A percentile compares a stretch with the other conserved stretches of the same genome.
Conservation (phyloP, 2,888 invertebrate genomes). For the Caenorhabditis macrosperma region DNA sequence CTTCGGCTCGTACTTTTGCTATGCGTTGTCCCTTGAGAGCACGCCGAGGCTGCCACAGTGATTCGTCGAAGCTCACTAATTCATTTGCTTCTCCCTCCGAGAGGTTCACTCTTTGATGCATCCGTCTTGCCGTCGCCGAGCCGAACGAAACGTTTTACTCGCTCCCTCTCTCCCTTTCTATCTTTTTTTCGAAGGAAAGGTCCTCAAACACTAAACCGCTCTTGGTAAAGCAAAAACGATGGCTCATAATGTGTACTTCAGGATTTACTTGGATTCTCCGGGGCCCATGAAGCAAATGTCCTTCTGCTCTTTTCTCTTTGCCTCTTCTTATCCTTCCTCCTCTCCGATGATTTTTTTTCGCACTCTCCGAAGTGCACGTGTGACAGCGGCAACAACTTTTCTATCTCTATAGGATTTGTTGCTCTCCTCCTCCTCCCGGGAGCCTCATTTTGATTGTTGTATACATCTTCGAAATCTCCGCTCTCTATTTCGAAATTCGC, state of each 20-base stretch:
- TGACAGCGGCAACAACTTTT: slow-evolving; percentile 8
- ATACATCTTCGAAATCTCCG: neutral
- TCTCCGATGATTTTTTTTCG: slow-evolving; percentile 46
- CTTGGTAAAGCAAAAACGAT: neutral
- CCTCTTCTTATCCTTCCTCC: slow-evolving; percentile 10
- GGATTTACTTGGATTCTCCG: slow-evolving; percentile 24
- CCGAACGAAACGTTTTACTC: neutral
- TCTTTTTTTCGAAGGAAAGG: neutral
- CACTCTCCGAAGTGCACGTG: slow-evolving; percentile 53
- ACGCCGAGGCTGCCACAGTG: neutral
- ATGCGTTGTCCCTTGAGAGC: neutral
- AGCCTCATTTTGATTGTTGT: slow-evolving; percentile 2
- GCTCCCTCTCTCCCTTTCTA: no score
- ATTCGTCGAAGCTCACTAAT: neutral
- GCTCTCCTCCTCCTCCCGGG: neutral
- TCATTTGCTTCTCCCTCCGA: neutral
- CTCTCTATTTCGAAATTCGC: neutral
- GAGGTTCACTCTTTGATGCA: neutral
- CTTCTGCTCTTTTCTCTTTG: neutral
- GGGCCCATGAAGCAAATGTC: slow-evolving; percentile 14
- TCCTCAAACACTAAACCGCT: slow-evolving; percentile 5
- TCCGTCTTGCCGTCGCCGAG: neutral
- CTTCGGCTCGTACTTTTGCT: neutral
- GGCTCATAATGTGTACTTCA: slow-evolving; percentile 31
- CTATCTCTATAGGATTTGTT: slow-evolving; percentile 18